Conservation (phyloP, 2,797 vertebrate genomes). For the Prunella strophiata region DNA sequence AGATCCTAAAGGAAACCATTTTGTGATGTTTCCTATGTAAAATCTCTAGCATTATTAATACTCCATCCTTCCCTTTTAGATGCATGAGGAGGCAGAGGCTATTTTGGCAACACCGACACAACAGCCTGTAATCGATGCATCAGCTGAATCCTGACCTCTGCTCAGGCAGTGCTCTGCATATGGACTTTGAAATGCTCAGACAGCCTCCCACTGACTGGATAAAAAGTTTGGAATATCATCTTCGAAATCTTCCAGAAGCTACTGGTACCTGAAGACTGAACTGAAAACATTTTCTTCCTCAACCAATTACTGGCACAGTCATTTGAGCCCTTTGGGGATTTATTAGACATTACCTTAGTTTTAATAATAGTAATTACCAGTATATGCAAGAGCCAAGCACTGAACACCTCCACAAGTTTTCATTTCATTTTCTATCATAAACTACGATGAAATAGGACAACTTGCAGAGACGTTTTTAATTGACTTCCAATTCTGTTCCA, state of each 20-base stretch:
- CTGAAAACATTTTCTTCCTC: constrained; percentile 63
- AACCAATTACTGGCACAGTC: constrained; percentile 57
- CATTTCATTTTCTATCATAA: constrained; percentile 69
- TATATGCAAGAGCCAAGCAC: constrained; percentile 80
- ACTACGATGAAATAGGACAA: constrained; percentile 35
- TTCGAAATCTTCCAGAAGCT: constrained; percentile 51
- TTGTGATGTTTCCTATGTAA: not conserved
- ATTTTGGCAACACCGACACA: constrained; percentile 87
- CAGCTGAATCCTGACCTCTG: constrained; percentile 87
- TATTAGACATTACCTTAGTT: constrained; percentile 66
- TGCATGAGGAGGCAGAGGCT: constrained; percentile 97
- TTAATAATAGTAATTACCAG: constrained; percentile 76
- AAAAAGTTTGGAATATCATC: constrained; percentile 62
- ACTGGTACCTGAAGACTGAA: constrained; percentile 71
- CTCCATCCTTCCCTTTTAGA: constrained; percentile 75
- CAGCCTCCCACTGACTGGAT: constrained; percentile 53
- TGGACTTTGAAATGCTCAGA: constrained; percentile 57
- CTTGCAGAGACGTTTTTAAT: constrained; percentile 47
- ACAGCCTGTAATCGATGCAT: constrained; percentile 78
- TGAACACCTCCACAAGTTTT: constrained; percentile 75
- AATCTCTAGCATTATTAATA: not conserved
- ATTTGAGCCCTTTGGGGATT: constrained; percentile 47
- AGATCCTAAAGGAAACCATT: not conserved
- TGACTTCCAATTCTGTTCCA: constrained; percentile 62
- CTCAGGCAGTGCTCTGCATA: not conserved